A percentile compares a stretch with the other conserved stretches of the same genome.
Conservation (phyloP, 2,797 vertebrate genomes). For the Paguma larvata region DNA sequence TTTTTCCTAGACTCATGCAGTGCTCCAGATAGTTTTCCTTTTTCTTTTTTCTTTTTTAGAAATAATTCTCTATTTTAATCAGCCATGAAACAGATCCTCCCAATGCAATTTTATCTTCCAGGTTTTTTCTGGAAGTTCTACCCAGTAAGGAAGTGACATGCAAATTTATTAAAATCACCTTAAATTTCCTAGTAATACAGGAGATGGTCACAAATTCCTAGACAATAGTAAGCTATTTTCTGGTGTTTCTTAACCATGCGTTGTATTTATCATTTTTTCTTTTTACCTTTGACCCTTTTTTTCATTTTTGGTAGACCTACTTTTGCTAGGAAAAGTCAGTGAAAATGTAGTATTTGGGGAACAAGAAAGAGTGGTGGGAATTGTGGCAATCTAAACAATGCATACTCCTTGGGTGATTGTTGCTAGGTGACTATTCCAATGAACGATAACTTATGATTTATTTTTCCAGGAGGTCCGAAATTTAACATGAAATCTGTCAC, state of each 20-base stretch:
- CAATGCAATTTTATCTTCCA: constrained; percentile 12
- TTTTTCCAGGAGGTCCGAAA: background rate
- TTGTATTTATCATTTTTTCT: background rate
- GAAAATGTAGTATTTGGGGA: constrained; percentile 24
- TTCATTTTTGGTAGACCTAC: background rate
- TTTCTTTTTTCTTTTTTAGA: constrained; percentile 20
- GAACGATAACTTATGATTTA: background rate
- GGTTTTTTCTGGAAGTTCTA: background rate
- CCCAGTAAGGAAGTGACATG: background rate
- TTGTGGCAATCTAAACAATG: background rate
- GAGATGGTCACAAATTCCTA: background rate
- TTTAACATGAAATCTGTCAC: background rate
- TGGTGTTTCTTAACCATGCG: background rate
- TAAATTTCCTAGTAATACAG: background rate
- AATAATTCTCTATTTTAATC: constrained; percentile 32
- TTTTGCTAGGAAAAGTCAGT: constrained; percentile 49
- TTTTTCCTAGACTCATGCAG: background rate
- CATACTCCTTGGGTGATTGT: background rate
- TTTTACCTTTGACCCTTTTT: background rate
- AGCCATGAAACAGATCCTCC: background rate
- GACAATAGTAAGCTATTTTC: background rate
- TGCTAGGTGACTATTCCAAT: background rate
- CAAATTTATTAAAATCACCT: constrained; percentile 18
- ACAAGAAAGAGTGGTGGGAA: background rate
- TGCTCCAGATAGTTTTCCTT: background rate